Percentiles rank a stretch among this genome's conserved stretches.
These are phyloP conservation scores for Lophius piscatorius DNA, from an alignment of 2,113 vertebrate genomes.

Conservation along the genomic window DNA sequence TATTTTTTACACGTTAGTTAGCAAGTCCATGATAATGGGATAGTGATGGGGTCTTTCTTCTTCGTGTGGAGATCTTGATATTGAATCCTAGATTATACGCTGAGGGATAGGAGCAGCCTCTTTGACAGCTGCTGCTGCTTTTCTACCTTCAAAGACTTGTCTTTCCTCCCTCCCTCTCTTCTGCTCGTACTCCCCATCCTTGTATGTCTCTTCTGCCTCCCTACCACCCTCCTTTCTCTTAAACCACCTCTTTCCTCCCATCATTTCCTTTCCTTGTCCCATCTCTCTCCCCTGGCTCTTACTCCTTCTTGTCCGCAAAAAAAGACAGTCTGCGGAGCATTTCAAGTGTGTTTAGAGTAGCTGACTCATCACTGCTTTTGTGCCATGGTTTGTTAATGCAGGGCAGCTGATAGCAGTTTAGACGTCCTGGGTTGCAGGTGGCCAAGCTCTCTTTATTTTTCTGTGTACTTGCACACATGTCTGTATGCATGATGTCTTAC, in stretches of 20 bases:
- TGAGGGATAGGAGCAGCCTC: constrained; percentile 25
- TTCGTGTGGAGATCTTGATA: constrained; percentile 32
- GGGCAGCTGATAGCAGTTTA: constrained; percentile 57
- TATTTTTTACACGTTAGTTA: constrained; percentile 8
- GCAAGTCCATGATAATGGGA: background rate
- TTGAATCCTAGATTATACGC: constrained; percentile 41
- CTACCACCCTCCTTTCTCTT: constrained; percentile 23
- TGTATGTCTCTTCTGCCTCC: constrained; percentile 24
- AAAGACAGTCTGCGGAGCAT: constrained; percentile 29
- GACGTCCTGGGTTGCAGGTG: constrained; percentile 62
- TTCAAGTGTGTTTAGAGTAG: constrained; percentile 72
- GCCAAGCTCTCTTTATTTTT: constrained; percentile 46
- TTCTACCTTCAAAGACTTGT: constrained; percentile 54
- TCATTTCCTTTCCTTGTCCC: constrained; percentile 9
- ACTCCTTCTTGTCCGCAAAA: constrained; percentile 31
- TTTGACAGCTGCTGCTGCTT: constrained; percentile 33
- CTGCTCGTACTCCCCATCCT: constrained; percentile 18
- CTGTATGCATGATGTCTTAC: constrained; percentile 49
- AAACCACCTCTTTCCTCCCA: constrained; percentile 10
- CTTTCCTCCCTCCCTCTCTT: constrained; percentile 16
- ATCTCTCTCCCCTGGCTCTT: constrained; percentile 33
- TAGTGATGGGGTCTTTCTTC: background rate
- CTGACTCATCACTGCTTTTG: constrained; percentile 63
- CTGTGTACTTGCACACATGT: constrained; percentile 10
- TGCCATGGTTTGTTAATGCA: constrained; percentile 58